Evolutionary conservation across 2,888 invertebrate genomes (phyloP), one percentile per base, ranked within the genome.

Genomic region (Suillia variegata): DNA sequence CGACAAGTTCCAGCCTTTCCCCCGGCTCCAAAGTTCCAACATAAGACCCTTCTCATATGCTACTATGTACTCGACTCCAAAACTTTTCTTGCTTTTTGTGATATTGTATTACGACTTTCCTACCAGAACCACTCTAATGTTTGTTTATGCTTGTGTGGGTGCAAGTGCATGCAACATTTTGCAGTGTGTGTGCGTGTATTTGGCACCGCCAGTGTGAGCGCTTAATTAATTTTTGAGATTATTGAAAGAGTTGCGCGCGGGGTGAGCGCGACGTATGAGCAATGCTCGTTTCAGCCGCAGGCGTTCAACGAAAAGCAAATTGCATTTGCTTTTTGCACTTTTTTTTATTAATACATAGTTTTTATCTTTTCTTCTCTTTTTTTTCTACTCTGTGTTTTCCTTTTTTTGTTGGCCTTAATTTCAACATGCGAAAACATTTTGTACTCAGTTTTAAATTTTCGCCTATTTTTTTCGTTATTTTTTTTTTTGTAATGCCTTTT

Each of bases 181-280:
- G n/a, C n/a, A n/a, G n/a, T 6, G 31, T 34, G 38, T 51, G 17
- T 38, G 50, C 51, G 31, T 24, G 26, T 18, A 50, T 26, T 47
- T 15, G 17, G 21, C 22, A 47, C 54, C 47, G 54, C 31, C 61
- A 62, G 68, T 68, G 70, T 68, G 67, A 68, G 74, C 64, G 70
- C 74, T 79, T 80, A 80, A 80, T 80, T 80, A 80, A 79, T 80
- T 80, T 78, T 79, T 75, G 78, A 76, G 74, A 75, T 76, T 78
- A 79, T 69, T 74, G 72, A 71, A 75, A 77, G 70, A 73, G 69
- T 75, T 69, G 67, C 67, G 67, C 63, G 61, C 58, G 55, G 53
- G 66, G 64, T 58, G 34, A 56, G 61, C 60, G 61, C 63, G 54
- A 54, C 60, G 33, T 52, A 20, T 52, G 21, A 10, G 50, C 47